Evolutionary conservation across 2,113 vertebrate species (phyloP), one percentile per base, ranked within the genome.

Genomic region (Speoplatyrhinus poulsoni): DNA sequence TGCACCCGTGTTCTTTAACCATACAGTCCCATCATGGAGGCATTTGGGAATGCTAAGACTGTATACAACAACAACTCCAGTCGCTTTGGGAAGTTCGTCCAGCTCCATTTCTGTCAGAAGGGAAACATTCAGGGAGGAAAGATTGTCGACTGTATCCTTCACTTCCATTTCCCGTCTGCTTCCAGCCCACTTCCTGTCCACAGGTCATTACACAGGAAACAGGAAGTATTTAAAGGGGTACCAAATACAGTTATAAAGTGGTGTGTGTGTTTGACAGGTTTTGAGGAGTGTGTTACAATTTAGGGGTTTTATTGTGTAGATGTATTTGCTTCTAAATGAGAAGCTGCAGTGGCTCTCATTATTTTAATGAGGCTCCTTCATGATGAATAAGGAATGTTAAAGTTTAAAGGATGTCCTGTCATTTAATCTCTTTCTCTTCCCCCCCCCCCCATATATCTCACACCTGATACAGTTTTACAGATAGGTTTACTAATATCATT

Each of bases 61-160:
- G 95, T 98, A 83, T 95, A 99, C 93, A 99, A 99, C 93, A 98
- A 96, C 94, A 98, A 99, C 93, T 99, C 98, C 5, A 98, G 96
- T 80, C 96, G 98, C 74, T 99, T 99, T 6, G 98, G 98, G 84
- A 99, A 99, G 92, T 99, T 99, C 8, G 90, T 99, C 71, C 96
- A 98, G 89, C 93, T 99, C 82, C 94, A 96, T 79, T 95, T 99
- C 88, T 93, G 94, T 82, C 95, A 96, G 83, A 94, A 95, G 72
- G 98, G 98, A 55, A 98, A 98, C 86, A 99, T 99, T 92, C 96
- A 98, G 92, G 97, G 98, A 61, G 98, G 97, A 76, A 91, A 91
- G n/a, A 97, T 99, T 63, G 89, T 96, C 62, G 96, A 99, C 92
- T 99, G 98, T 99, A 99, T 99, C 98, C 96, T 97, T 12, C 0